These are phyloP conservation scores for Manis javanica DNA, from an alignment of 2,797 vertebrate genomes.

Conservation along the genomic window DNA sequence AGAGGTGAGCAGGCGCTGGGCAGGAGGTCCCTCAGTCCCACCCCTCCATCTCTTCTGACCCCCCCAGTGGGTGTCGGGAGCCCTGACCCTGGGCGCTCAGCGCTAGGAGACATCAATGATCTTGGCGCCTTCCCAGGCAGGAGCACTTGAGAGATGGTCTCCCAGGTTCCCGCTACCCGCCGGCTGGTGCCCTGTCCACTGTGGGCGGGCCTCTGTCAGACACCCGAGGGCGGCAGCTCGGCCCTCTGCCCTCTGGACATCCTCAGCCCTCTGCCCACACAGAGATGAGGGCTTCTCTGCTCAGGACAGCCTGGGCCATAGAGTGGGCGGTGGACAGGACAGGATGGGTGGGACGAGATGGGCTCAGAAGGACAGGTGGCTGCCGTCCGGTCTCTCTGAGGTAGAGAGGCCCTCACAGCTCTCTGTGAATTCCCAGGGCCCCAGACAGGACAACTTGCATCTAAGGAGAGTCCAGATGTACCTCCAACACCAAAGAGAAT, in stretches of 20 bases:
- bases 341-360: rapidly evolving
- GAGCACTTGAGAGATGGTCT: background rate
- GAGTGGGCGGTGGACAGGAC: background rate
- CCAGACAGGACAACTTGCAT: background rate
- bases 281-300: background rate
- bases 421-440: background rate
- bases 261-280: background rate
- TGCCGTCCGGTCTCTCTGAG: background rate
- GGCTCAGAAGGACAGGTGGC: background rate
- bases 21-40: background rate
- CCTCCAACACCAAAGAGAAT: background rate
- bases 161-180: background rate
- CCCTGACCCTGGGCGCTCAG: background rate
- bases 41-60: background rate
- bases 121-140: background rate
- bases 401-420: background rate
- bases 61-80: background rate
- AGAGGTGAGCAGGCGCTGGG: background rate
- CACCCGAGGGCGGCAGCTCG: background rate
- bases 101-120: background rate
- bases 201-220: background rate
- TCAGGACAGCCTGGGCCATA: background rate
- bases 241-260: background rate
- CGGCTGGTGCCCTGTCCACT: background rate
- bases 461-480: background rate